These are phyloP conservation scores for Xanthia togata DNA, from an alignment of 2,888 invertebrate species.

Conservation along the genomic window DNA sequence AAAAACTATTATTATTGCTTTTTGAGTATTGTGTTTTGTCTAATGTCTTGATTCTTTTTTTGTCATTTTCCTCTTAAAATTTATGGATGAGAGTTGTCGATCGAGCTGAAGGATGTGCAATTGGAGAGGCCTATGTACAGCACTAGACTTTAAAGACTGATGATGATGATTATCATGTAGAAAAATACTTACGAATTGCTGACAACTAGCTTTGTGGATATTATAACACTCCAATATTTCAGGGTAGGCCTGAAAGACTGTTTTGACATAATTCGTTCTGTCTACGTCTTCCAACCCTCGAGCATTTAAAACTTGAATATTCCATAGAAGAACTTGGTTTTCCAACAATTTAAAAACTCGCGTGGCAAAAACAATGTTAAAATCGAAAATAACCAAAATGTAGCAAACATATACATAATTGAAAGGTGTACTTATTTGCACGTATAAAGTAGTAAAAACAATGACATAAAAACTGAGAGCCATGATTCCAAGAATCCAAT, in stretches of 20 bases:
- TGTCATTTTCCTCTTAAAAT: not conserved
- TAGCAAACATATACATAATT: not conserved
- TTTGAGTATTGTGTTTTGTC: not conserved
- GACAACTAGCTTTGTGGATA: constrained; percentile 21
- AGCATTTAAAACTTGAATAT: constrained; percentile 6
- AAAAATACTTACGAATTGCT: constrained; percentile 33
- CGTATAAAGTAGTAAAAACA: not conserved
- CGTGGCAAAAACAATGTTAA: not conserved
- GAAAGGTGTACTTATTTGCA: no score
- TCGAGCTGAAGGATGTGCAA: no score
- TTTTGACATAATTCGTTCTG: not conserved
- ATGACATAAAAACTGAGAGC: not conserved
- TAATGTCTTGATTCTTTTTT: no score
- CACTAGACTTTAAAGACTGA: no score
- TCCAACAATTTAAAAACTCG: constrained; percentile 3
- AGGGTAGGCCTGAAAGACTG: constrained; percentile 26
- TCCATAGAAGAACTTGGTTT: constrained; percentile 23
- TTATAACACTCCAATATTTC: constrained; percentile 40
- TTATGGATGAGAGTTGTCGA: no score
- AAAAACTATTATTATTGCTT: not conserved
- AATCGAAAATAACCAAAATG: constrained; percentile 7
- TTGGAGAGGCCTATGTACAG: no score
- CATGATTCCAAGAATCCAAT: constrained; percentile 26
- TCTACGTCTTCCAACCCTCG: not conserved
- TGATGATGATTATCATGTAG: not conserved